These are phyloP conservation scores for Carterocephalus palaemon DNA, from an alignment of 2,888 invertebrate genomes.

Conservation along the genomic window DNA sequence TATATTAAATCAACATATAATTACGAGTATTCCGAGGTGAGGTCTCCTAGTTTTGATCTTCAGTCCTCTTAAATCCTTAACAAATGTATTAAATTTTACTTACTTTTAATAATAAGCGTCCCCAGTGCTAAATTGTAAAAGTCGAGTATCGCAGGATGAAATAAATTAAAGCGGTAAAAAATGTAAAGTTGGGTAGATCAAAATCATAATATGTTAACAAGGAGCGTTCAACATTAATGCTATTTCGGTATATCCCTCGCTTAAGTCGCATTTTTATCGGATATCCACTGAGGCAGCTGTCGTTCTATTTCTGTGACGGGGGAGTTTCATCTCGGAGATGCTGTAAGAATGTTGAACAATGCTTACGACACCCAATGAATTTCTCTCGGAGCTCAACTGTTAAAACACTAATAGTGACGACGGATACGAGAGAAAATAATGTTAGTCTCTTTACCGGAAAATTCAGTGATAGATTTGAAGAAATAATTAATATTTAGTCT, in stretches of 20 bases:
- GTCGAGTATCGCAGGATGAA: no score
- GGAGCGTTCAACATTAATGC: neutral
- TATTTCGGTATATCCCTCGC: constrained; percentile 22
- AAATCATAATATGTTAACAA: constrained; percentile 1
- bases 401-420: constrained; percentile 6
- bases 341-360: constrained; percentile 30
- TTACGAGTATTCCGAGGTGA: no score
- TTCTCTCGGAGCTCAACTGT: constrained; percentile 11
- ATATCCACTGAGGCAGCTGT: constrained; percentile 66
- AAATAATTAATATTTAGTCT: no score
- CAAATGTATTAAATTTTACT: no score
- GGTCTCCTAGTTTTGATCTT: no score
- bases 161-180: no score
- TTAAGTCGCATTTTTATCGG: constrained; percentile 51
- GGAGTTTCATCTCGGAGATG: constrained; percentile 47
- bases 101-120: no score
- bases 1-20: no score
- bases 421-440: neutral
- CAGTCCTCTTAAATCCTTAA: no score
- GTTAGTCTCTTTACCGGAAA: neutral
- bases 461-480: no score
- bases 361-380: constrained; percentile 32
- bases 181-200: no score
- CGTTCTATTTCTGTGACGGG: constrained; percentile 66
- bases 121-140: no score